phyloP scores from a whole-genome alignment of 2,797 vertebrate genomes.

The Dryobates pubescens region DNA sequence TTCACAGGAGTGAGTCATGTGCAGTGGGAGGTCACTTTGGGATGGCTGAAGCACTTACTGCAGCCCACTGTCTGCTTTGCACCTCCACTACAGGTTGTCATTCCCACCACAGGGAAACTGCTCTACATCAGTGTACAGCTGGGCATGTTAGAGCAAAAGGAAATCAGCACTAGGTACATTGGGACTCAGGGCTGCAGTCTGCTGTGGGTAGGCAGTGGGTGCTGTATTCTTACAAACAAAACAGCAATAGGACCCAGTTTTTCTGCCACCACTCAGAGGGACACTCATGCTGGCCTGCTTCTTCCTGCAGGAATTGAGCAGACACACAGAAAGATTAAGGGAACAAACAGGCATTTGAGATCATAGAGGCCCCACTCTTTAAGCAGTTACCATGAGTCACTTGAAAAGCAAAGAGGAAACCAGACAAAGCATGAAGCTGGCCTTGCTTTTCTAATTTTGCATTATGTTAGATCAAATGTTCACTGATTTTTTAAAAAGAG shows the following conservation, averaged over 20 bases:
- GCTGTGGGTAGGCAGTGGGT: neutral
- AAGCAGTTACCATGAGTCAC: neutral
- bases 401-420: neutral
- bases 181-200: neutral
- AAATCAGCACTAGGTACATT: rapidly evolving
- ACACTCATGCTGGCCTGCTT: neutral
- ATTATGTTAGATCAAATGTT: neutral
- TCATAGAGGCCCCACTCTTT: neutral
- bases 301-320: conserved; percentile 25
- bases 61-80: neutral
- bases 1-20: neutral
- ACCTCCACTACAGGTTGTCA: neutral
- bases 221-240: neutral
- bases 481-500: neutral
- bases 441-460: neutral
- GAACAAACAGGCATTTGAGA: conserved; percentile 3
- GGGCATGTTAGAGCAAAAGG: neutral
- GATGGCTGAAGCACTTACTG: neutral
- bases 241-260: neutral
- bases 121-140: neutral
- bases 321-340: neutral
- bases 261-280: neutral
- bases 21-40: neutral
- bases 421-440: neutral
- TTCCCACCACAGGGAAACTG: neutral